Evolutionary conservation across 1,140 invertebrate species (phyloP), one percentile per base, ranked within the genome.

Genomic region (Lepidurus packardi): DNA sequence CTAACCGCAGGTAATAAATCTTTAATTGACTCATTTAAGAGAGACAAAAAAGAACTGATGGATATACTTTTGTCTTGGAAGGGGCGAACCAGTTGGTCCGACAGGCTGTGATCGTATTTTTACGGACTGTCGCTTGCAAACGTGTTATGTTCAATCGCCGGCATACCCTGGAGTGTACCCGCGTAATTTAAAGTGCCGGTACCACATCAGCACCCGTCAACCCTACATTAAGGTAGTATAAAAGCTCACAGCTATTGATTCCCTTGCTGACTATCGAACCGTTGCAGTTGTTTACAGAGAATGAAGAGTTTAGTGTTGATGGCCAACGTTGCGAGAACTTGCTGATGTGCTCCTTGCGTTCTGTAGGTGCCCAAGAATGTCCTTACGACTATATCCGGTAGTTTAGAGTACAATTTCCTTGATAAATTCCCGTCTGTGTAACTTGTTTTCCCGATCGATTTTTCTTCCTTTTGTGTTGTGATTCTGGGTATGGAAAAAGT

Each of bases 301-400:
- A 95, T 82, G 93, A 95, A 84, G 93, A 95, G 84, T 96, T 97
- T 85, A 95, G 96, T 82, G 94, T 97, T 78, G 94, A 96, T 82
- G 94, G 94, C 0, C 94, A 96, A 82, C 88, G 94, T 76, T 97
- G 95, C 83, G 94, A 96, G 84, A 96, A 96, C 84, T 94, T 96
- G 79, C 95, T 97, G 91, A 94, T 94, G 3, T 97, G 95, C 83
- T 94, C 94, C 13, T 95, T 96, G 90, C 88, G 94, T 80, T 93
- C 93, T 1, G 94, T 95, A 73, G 93, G 92, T 45, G 94, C 93
- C 79, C 89, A 90, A 89, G 92, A 94, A 82, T 97, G 95, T 84
- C 94, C 94, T 0, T 95, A 92, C 85, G 95, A 97, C 84, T 95
- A 94, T 85, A 92, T 97, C 78, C 89, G 90, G 82, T 78, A 75